phyloP scores from a whole-genome alignment of 2,113 vertebrate genomes.

The Gobius niger region DNA sequence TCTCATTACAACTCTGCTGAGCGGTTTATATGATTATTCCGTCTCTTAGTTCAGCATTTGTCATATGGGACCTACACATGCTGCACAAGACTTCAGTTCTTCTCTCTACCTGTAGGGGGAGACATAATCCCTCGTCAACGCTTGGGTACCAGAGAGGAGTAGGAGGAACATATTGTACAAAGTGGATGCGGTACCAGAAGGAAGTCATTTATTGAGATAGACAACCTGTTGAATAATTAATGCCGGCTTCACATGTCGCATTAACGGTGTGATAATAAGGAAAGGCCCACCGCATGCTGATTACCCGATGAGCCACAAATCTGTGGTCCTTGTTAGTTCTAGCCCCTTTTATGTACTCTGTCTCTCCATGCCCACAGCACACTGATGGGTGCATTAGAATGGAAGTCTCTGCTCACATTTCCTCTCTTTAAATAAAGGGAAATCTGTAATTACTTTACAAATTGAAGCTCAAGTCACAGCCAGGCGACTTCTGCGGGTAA shows the following conservation, averaged over 20 bases:
- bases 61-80: constrained; percentile 24
- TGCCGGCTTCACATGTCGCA: constrained; percentile 37
- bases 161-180: constrained; percentile 33
- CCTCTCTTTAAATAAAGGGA: not conserved
- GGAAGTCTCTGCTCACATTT: constrained; percentile 14
- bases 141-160: not conserved
- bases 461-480: constrained; percentile 28
- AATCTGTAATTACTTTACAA: constrained; percentile 41
- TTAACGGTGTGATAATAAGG: constrained; percentile 53
- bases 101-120: constrained; percentile 69
- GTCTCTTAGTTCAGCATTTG: constrained; percentile 59
- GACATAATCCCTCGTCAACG: constrained; percentile 70
- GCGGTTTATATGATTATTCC: constrained; percentile 62
- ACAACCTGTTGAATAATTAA: constrained; percentile 61
- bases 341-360: constrained; percentile 18
- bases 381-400: constrained; percentile 31
- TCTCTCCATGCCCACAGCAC: constrained; percentile 21
- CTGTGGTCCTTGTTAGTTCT: constrained; percentile 33
- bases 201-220: constrained; percentile 48
- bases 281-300: constrained; percentile 44
- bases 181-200: constrained; percentile 33
- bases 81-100: constrained; percentile 37
- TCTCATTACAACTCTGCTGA: constrained; percentile 53
- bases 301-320: constrained; percentile 45
- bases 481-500: constrained; percentile 26